A percentile compares a stretch with the other conserved stretches of the same genome.
These are phyloP conservation scores for Gymnothorax javanicus DNA, from an alignment of 2,797 vertebrate genomes.

Conservation along the genomic window DNA sequence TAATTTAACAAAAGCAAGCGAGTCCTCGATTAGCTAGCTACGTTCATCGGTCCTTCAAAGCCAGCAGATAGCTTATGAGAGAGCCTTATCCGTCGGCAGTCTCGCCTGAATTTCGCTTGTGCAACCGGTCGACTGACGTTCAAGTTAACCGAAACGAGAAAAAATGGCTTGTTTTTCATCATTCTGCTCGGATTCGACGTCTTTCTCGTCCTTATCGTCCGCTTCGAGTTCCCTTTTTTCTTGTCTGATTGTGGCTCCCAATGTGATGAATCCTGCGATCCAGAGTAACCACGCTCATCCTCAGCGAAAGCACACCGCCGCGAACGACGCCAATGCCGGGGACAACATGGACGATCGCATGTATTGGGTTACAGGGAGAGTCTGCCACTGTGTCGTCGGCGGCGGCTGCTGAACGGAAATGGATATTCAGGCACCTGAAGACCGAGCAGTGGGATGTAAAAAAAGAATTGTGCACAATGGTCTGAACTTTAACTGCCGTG, in stretches of 20 bases:
- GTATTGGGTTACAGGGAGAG: slow-evolving; percentile 39
- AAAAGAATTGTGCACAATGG: slow-evolving; percentile 41
- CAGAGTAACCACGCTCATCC: slow-evolving; percentile 57
- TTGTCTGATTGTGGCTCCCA: slow-evolving; percentile 23
- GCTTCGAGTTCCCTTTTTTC: not conserved
- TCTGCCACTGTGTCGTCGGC: not conserved
- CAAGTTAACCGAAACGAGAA: not conserved
- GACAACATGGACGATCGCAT: slow-evolving; percentile 45
- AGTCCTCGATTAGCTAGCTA: not conserved
- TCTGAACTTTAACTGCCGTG: slow-evolving; percentile 24
- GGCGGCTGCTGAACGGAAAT: slow-evolving; percentile 40
- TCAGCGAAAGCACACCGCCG: slow-evolving; percentile 35
- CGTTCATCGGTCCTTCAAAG: not conserved
- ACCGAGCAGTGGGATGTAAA: not conserved
- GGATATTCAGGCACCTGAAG: slow-evolving; percentile 25
- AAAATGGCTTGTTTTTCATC: slow-evolving; percentile 60
- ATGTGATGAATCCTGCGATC: slow-evolving; percentile 40
- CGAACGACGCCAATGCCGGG: slow-evolving; percentile 43
- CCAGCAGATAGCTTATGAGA: not conserved
- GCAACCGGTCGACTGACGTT: not conserved
- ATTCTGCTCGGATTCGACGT: slow-evolving; percentile 24
- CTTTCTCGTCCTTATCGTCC: slow-evolving; percentile 13
- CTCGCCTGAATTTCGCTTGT: not conserved
- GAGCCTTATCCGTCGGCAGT: not conserved
- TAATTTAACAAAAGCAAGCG: not conserved